Base-by-base conservation (phyloP, 2,888 invertebrate species). In the Eupithecia inturbata region DNA sequence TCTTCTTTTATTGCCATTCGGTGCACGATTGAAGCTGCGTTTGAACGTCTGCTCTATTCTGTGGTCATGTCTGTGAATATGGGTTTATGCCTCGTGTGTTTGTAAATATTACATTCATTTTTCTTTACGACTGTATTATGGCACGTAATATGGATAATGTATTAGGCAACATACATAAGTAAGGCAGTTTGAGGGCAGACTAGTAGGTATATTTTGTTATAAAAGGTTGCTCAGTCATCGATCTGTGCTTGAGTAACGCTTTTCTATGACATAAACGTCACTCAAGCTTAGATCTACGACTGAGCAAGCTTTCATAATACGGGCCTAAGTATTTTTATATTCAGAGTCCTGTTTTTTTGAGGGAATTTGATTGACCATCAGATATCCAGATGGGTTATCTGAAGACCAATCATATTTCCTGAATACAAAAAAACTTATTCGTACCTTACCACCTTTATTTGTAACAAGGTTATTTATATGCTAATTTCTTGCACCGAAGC, bases 1-100 rank as follows among this genome's bases (percentile, higher is more conserved):
- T 90, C 84, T 82, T 79, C 78, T 91, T 90, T 92, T 92, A 93
- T 90, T 88, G 86, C 87, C 80, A 81, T 83, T 81, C 83, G 81
- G 84, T 79, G 82, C 83, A 82, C 85, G 86, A 88, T 86, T 87
- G 88, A 89, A 85, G 87, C 81, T 87, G 84, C 84, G 83, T 64
- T 64, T n/a, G 33, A n/a, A 64, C 36, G 12, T 14, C 22, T 78
- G 36, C 12, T 39, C 6, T 66, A 66, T 39, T 66, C 66, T 66
- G 39, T 66, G 39, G 39, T 10, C 39, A 14, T 36, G 36, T 62
- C 80, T 82, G 75, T 77, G 73, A 79, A 82, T 82, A 85, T 90
- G 82, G 91, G 90, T 91, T 92, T 91, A 91, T 88, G 83, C 83
- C 85, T 78, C 79, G 82, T 84, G 79, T 86, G 85, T 87, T 88